Base-by-base conservation (phyloP, 2,113 vertebrate genomes). In the Passerina amoena region DNA sequence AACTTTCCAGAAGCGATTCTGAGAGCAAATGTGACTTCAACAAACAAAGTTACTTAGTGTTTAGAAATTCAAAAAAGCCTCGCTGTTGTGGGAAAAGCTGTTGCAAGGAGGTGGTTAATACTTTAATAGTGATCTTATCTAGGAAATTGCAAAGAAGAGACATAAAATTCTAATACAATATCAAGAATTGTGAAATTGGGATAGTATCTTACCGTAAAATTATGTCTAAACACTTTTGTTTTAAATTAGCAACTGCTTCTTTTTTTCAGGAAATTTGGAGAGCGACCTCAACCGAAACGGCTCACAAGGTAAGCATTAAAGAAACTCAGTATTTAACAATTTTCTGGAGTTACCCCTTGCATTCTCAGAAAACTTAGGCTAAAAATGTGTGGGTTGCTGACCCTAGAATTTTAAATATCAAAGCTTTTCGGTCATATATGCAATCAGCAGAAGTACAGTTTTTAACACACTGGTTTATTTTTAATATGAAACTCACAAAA, bases 241-340 rank as follows among this genome's bases (percentile, higher is more conserved):
- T 88, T 88, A 82, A 92, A 95, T 86, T 76, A 93, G 42, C 66
- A 54, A 59, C 40, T 91, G 47, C 35, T 90, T 88, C 33, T 86
- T 95, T 96, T 95, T 95, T 96, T 35, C 94, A 99, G 99, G 98
- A 99, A 99, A 98, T 99, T 99, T 97, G 99, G 99, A 98, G 99
- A 99, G 98, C 98, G 98, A 98, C 99, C 99, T 98, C 99, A 99
- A 98, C 99, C 99, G 92, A 99, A 99, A 97, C 99, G 99, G 96
- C 99, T 99, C 88, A 99, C 99, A 80, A 99, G 99, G 99, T 99
- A 98, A 98, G 98, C 53, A 50, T 94, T 80, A 19, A 81, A 83
- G 77, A 79, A 81, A 50, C 59, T 35, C 4, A 5, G 12, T 2
- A 48, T 82, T 78, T 40, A 48, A 64, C 12, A 21, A 0, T 71